Conservation (phyloP, 64 coral and sea anemone species). For the Dendrophyllia cribrosa region DNA sequence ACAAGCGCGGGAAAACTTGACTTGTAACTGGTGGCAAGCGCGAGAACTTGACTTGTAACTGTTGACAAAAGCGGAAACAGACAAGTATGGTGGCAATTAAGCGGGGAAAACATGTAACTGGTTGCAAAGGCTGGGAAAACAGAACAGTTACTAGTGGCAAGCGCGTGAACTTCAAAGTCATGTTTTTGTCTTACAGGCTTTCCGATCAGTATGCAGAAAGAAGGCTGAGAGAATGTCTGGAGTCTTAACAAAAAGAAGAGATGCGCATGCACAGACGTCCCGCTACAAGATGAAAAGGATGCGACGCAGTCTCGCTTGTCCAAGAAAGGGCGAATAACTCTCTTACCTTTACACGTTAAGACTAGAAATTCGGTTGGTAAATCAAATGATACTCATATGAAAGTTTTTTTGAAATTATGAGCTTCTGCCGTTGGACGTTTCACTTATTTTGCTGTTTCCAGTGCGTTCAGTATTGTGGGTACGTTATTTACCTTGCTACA, state of each 20-base stretch:
- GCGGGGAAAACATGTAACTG: neutral
- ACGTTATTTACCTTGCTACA: too few relatives aligned
- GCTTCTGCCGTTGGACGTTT: too few relatives aligned
- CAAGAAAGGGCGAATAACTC: too few relatives aligned
- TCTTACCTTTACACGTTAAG: too few relatives aligned
- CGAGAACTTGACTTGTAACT: neutral
- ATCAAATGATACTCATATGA: too few relatives aligned
- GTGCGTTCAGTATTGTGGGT: too few relatives aligned
- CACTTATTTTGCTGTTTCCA: too few relatives aligned
- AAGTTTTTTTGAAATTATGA: too few relatives aligned
- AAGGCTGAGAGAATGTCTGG: conserved; percentile 17
- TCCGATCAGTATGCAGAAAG: neutral
- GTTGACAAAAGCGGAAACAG: neutral
- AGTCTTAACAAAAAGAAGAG: neutral
- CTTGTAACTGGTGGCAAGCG: neutral
- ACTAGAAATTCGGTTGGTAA: too few relatives aligned
- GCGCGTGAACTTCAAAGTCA: neutral
- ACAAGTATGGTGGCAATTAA: neutral
- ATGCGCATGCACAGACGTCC: neutral
- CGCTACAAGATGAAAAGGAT: too few relatives aligned
- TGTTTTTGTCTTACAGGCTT: neutral
- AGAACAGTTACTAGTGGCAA: neutral
- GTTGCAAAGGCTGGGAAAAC: neutral
- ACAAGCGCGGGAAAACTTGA: neutral
- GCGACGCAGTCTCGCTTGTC: too few relatives aligned